These are phyloP conservation scores for Pollenia griseotomentosa DNA, from an alignment of 2,888 invertebrate genomes.

Conservation along the genomic window DNA sequence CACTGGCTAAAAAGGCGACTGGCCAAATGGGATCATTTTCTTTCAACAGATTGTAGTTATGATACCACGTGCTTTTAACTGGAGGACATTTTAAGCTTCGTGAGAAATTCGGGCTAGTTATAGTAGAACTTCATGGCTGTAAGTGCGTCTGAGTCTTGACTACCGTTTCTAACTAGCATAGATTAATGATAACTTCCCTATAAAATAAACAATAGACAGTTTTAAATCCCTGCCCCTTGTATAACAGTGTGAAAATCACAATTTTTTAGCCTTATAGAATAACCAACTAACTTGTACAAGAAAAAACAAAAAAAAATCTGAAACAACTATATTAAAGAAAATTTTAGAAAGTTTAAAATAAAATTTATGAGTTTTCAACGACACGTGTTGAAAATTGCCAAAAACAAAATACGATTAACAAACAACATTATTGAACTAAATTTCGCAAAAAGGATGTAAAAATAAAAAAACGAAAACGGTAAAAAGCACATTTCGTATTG, in stretches of 20 bases:
- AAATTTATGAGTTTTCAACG: slow-evolving; percentile 80
- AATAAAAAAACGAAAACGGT: slow-evolving; percentile 3
- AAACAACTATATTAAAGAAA: slow-evolving; percentile 48
- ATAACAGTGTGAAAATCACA: slow-evolving; percentile 62
- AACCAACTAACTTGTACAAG: slow-evolving; percentile 1
- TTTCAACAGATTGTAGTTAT: no score
- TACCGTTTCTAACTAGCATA: no score
- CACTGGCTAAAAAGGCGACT: no score
- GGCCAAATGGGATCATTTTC: no score
- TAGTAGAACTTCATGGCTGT: no score
- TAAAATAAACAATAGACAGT: neutral
- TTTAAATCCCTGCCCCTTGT: slow-evolving; percentile 33
- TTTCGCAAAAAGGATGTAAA: slow-evolving; percentile 75
- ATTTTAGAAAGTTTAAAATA: slow-evolving; percentile 76
- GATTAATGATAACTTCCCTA: no score
- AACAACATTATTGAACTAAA: slow-evolving; percentile 74
- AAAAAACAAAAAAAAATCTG: neutral
- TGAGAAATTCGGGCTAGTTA: no score
- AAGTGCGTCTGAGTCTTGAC: no score
- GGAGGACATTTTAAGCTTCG: no score
- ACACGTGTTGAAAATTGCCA: slow-evolving; percentile 82
- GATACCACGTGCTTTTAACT: no score
- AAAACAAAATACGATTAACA: slow-evolving; percentile 48
- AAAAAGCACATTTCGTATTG: neutral
- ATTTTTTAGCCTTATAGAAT: slow-evolving; percentile 59